A percentile compares a stretch with the other conserved stretches of the same genome.
phyloP scores from a whole-genome alignment of 2,888 invertebrate species.

The Ormyrus thymus region DNA sequence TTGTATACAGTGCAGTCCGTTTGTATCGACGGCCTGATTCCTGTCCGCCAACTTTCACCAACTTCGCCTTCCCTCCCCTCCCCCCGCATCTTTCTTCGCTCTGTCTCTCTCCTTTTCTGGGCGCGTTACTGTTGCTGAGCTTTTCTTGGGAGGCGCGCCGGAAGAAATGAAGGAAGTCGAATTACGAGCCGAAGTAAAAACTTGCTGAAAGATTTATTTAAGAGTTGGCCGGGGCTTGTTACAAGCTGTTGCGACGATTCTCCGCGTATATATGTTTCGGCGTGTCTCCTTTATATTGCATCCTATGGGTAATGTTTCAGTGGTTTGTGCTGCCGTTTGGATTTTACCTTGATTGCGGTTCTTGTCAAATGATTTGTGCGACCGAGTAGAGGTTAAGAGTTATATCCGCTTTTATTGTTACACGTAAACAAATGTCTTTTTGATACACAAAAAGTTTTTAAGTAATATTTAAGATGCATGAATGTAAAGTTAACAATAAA shows the following conservation, averaged over 20 bases:
- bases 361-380: too few relatives aligned
- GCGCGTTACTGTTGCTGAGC: too few relatives aligned
- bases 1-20: constrained; percentile 13
- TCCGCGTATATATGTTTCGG: constrained; percentile 6
- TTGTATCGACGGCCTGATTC: constrained; percentile 43
- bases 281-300: constrained; percentile 18
- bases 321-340: background rate
- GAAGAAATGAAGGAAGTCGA: constrained; percentile 48
- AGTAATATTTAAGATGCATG: too few relatives aligned
- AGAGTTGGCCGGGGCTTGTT: constrained; percentile 9
- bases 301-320: constrained; percentile 2
- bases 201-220: constrained; percentile 34
- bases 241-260: constrained; percentile 27
- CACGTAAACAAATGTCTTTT: too few relatives aligned
- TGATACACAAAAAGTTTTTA: too few relatives aligned
- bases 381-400: too few relatives aligned
- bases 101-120: background rate
- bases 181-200: constrained; percentile 47
- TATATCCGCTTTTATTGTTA: too few relatives aligned
- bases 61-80: background rate
- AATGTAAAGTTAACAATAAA: too few relatives aligned
- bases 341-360: background rate
- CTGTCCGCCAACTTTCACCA: constrained; percentile 4
- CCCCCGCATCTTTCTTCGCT: background rate
- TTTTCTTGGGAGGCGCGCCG: background rate